Conservation (phyloP, 2,797 vertebrate species). For the Staurois parvus region DNA sequence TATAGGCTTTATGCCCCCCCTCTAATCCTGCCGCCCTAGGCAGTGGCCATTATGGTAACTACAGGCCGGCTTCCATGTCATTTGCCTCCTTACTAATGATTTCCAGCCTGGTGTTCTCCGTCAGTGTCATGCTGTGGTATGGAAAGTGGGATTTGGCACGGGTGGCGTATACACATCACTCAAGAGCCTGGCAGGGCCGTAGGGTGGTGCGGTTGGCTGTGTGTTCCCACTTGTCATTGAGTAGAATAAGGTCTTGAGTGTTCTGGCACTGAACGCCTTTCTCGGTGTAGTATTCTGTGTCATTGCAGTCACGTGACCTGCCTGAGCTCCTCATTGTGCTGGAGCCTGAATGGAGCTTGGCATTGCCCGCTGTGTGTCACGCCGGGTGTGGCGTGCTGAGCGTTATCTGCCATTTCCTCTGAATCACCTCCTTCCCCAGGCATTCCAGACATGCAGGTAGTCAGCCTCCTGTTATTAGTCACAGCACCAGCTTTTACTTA, state of each 20-base stretch:
- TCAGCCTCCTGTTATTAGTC: conserved; percentile 35
- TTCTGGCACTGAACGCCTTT: not conserved
- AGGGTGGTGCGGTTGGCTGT: not conserved
- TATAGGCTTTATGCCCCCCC: too few species aligned
- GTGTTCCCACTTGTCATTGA: not conserved
- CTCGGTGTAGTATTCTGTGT: not conserved
- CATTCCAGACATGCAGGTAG: conserved; percentile 55
- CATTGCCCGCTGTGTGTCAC: conserved; percentile 42
- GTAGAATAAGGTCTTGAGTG: not conserved
- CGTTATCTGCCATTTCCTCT: conserved; percentile 48
- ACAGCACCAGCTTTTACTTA: conserved; percentile 1
- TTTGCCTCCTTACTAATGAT: too few species aligned
- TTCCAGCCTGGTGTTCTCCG: not conserved
- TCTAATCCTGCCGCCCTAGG: too few species aligned
- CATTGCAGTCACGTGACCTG: conserved; percentile 21
- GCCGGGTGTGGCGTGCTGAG: conserved; percentile 44
- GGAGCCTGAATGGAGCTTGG: conserved; percentile 27
- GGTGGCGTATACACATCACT: not conserved
- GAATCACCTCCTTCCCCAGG: conserved; percentile 34
- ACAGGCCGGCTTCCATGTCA: too few species aligned
- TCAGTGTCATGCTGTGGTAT: not conserved
- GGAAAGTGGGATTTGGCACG: conserved; percentile 4
- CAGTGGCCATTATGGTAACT: too few species aligned
- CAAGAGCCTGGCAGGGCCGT: not conserved
- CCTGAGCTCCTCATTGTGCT: conserved; percentile 25